These are phyloP conservation scores for Synanthedon myopaeformis DNA, from an alignment of 2,888 invertebrate species.

Conservation along the genomic window DNA sequence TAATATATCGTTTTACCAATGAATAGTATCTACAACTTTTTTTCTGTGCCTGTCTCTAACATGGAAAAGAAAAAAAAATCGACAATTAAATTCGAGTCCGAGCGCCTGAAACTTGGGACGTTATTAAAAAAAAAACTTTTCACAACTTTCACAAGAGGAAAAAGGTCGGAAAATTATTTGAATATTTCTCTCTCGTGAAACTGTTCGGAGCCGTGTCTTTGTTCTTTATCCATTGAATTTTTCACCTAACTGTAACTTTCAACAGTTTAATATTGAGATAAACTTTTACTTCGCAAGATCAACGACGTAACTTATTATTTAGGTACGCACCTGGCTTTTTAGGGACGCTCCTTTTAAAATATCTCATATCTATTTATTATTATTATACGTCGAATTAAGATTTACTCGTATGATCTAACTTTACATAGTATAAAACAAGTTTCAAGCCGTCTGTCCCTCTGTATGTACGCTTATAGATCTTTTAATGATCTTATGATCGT, in stretches of 20 bases:
- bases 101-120: neutral
- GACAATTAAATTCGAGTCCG: neutral
- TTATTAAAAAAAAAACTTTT: constrained; percentile 27
- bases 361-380: no score
- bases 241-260: constrained; percentile 26
- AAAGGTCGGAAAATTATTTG: constrained; percentile 36
- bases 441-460: no score
- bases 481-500: no score
- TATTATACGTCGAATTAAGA: no score
- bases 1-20: no score
- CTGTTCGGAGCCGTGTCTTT: constrained; percentile 29
- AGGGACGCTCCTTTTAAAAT: neutral
- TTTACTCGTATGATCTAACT: no score
- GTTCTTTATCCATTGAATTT: constrained; percentile 25
- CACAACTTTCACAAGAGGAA: constrained; percentile 23
- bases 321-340: constrained; percentile 18
- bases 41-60: no score
- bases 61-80: neutral
- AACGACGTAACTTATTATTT: constrained; percentile 8
- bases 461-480: no score
- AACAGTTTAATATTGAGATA: constrained; percentile 34
- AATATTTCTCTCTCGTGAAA: constrained; percentile 28
- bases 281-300: constrained; percentile 3
- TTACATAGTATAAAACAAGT: no score
- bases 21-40: no score